A percentile compares a stretch with the other conserved stretches of the same genome.
Evolutionary conservation across 1,140 invertebrate genomes (phyloP).

Genomic region (Armadillidium nasatum): DNA sequence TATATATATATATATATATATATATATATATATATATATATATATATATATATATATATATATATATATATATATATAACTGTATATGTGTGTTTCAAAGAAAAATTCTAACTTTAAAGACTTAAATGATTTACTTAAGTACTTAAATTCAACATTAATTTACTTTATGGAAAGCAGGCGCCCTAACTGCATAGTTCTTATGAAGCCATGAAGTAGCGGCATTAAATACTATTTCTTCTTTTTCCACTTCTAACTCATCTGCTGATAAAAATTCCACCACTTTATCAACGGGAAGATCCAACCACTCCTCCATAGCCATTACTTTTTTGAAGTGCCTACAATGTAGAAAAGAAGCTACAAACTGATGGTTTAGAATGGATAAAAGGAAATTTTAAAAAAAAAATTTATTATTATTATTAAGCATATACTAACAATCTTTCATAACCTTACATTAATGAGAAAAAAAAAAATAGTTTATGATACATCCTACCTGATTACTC

Average conservation of each 20-base stretch:
- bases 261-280: constrained; percentile 55
- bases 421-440: no score
- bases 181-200: constrained; percentile 48
- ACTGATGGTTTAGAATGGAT: no score
- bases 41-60: no score
- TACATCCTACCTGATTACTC: not conserved
- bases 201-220: constrained; percentile 56
- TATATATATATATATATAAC: no score
- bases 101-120: no score
- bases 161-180: constrained; percentile 37
- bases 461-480: not conserved
- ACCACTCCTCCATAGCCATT: constrained; percentile 34
- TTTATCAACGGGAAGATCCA: constrained; percentile 52
- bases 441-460: no score
- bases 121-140: not conserved
- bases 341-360: not conserved
- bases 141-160: not conserved
- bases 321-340: constrained; percentile 31
- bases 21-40: no score
- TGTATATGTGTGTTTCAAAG: no score
- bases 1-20: no score
- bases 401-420: no score
- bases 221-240: constrained; percentile 58
- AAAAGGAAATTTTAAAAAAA: no score
- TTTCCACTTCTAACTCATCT: constrained; percentile 56